Base-by-base conservation (phyloP, 2,113 vertebrate species). In the Drymodes brunneopygia region DNA sequence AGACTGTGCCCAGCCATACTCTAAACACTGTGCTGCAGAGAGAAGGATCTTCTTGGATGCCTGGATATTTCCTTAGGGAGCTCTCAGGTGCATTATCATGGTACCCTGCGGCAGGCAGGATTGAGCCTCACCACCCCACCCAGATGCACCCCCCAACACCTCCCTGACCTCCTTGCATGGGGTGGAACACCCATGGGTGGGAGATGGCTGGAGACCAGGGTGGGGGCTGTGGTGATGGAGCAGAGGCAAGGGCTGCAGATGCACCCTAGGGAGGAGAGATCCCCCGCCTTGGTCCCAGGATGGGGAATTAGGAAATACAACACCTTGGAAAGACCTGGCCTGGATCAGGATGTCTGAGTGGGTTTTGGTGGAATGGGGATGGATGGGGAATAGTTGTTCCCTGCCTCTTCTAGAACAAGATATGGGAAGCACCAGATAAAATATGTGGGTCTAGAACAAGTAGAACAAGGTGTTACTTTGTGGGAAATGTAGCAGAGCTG, bases 11-110 rank as follows among this genome's bases (percentile, higher is more conserved):
- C 36, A 38, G 66, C 40, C 4, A 0, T 57, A 19, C 16, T 24
- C 51, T 25, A 45, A 2, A 7, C 29, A 10, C 18, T 15, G 48
- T 2, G 2, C 36, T 70, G 58, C 1, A 0, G 11, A 7, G 54
- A 50, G 45, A 60, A 77, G 31, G 45, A 74, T 25, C 6, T 40
- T 70, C 86, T 27, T 25, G 45, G 65, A 48, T 44, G 7, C 24
- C 25, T 69, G 53, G 45, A 54, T 74, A 13, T 65, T 82, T 88
- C 62, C 42, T 28, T 2, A 1, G 12, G 61, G 51, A 79, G 44
- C 25, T 56, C 38, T 22, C 0, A 12, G 57, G 66, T 3, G 2
- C 65, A 45, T 50, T 70, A 25, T 36, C 33, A 13, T 1, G 56
- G 79, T 45, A 69, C 10, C 24, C 11, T 86, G 71, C 0, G 0